A percentile compares a stretch with the other conserved stretches of the same genome.
These are phyloP conservation scores for Reticulitermes speratus DNA, from an alignment of 1,140 invertebrate species.

Conservation along the genomic window DNA sequence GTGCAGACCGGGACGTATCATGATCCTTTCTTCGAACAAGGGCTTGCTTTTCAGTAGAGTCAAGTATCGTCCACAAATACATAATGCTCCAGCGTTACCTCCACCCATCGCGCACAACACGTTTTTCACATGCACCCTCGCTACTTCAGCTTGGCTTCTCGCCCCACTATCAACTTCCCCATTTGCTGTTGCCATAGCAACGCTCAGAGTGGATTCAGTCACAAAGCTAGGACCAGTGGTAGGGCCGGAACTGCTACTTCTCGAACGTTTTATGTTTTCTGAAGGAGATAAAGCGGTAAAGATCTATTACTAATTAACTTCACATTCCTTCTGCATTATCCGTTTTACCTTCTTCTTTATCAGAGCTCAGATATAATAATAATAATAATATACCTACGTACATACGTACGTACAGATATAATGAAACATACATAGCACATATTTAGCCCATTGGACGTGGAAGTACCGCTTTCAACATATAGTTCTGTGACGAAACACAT, in stretches of 20 bases:
- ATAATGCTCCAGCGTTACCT: not conserved
- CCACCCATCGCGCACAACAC: not conserved
- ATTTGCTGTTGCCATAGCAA: not conserved
- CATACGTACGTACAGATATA: too few relatives aligned
- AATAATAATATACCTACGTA: too few relatives aligned
- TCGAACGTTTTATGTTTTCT: too few relatives aligned
- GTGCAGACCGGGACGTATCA: not conserved
- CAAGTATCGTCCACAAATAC: constrained; percentile 1
- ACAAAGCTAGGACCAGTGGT: not conserved
- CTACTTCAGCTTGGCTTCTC: not conserved
- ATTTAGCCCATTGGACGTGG: too few relatives aligned
- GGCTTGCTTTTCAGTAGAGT: not conserved
- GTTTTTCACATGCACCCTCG: not conserved
- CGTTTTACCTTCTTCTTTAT: too few relatives aligned
- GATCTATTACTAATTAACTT: too few relatives aligned
- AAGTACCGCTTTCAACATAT: too few relatives aligned
- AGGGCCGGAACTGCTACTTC: not conserved
- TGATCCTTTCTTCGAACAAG: not conserved
- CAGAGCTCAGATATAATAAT: too few relatives aligned
- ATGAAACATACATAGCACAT: too few relatives aligned
- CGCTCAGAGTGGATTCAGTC: not conserved
- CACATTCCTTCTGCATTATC: too few relatives aligned
- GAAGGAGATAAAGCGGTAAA: too few relatives aligned
- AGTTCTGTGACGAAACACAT: too few relatives aligned
- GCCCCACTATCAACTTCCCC: not conserved